Base-by-base conservation (phyloP, 2,113 vertebrate species). In the Rhinichthys klamathensis region DNA sequence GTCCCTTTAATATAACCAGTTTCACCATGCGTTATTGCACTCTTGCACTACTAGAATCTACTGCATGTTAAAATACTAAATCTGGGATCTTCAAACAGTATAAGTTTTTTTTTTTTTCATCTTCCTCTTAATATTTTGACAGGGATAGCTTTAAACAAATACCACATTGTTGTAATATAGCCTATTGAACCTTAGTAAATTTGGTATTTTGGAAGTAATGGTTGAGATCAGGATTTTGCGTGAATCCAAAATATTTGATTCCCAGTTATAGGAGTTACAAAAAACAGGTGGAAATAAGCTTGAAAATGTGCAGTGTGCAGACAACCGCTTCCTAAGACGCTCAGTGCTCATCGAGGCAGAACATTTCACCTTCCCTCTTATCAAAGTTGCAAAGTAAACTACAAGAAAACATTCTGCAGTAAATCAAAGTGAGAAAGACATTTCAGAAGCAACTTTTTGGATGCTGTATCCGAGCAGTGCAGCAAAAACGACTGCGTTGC, bases 401-500 rank as follows among this genome's bases (percentile, higher is more conserved):
- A 44, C 60, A 32, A 46, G 38, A 80, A 65, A 80, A 65, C 78
- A 6, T 63, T 80, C 78, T 80, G 74, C 61, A 44, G 44, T 76
- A 63, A 49, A 75, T 32, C 80, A 41, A 41, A 49, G 41, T 41
- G n/a, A 61, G 60, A 41, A 79, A 46, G 12, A 30, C 67, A 79
- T 38, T 73, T 60, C 49, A 35, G 67, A 70, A 70, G 23, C 18
- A 70, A 30, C 41, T 70, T 38, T 61, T 60, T 76, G 46, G 16
- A 76, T 32, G 70, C 38, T 8, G 41, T 27, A n/a, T 44, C 63
- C 21, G 12, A 67, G 63, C 63, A 67, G 56, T 51, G 27, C 13
- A 70, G 63, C 74, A 32, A 16, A 67, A 60, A 35, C 72, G 41
- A 6, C 85, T 84, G 49, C 87, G 84, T 91, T 92, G 90, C 84